These are phyloP conservation scores for Chionis minor DNA, from an alignment of 2,113 vertebrate genomes.

Conservation along the genomic window DNA sequence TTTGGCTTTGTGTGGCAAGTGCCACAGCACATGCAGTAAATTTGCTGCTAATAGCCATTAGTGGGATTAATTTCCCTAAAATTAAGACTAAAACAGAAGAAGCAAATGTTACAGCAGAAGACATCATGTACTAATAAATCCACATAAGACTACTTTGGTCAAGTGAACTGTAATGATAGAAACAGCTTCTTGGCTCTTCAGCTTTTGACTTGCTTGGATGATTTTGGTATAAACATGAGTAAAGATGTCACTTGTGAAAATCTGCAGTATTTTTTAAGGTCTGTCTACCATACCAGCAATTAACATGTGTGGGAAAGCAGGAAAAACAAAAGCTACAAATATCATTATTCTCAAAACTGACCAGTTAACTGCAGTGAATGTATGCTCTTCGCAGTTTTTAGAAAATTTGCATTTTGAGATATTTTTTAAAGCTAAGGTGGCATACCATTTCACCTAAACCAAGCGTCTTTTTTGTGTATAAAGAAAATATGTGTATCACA, in stretches of 20 bases:
- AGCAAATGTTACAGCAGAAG: conserved; percentile 85
- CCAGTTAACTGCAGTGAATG: background rate
- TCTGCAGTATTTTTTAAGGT: background rate
- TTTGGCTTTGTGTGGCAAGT: conserved; percentile 92
- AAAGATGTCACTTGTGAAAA: background rate
- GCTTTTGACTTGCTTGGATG: background rate
- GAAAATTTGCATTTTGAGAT: background rate
- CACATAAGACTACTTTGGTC: background rate
- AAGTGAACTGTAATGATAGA: background rate
- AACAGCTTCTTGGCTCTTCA: background rate
- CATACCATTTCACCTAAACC: background rate
- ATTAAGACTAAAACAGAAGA: conserved; percentile 90
- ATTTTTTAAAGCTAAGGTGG: background rate
- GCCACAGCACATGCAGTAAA: conserved; percentile 81
- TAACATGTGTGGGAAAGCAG: background rate
- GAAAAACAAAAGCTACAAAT: background rate
- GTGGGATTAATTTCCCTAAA: conserved; percentile 86
- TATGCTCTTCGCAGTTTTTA: background rate
- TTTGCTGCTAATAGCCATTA: conserved; percentile 86
- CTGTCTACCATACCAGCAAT: background rate
- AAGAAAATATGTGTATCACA: background rate
- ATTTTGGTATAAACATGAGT: background rate
- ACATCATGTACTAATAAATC: conserved; percentile 85
- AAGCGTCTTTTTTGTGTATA: background rate
- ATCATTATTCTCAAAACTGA: background rate